Conservation (phyloP, 2,888 invertebrate genomes). For the Dicranocentrus wangi region DNA sequence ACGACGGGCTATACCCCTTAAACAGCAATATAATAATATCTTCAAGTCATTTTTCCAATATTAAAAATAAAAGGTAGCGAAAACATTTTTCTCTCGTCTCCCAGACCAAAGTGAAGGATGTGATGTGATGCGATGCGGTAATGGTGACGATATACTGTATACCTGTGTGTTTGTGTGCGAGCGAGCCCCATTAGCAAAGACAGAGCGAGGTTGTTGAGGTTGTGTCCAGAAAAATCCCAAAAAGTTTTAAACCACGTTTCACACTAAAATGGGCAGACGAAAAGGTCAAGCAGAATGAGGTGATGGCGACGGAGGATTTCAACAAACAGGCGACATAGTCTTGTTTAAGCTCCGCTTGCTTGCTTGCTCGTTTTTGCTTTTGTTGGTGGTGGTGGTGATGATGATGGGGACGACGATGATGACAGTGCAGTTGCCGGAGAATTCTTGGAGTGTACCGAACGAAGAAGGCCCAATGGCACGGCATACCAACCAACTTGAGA, state of each 20-base stretch:
- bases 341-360: conserved; percentile 16
- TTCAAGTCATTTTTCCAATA: not conserved
- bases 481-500: not conserved
- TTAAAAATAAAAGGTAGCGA: conserved; percentile 8
- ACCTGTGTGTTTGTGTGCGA: not conserved
- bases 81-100: not conserved
- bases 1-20: not conserved
- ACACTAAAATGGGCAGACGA: conserved; percentile 61
- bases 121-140: not conserved
- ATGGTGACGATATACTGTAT: not conserved
- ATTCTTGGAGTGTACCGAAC: not conserved
- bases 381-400: conserved; percentile 27
- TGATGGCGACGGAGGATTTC: conserved; percentile 60
- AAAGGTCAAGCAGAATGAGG: conserved; percentile 60
- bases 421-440: conserved; percentile 52
- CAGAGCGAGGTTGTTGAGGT: not conserved
- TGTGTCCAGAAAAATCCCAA: not conserved
- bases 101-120: not conserved
- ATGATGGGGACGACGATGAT: conserved; percentile 35
- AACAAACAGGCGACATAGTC: conserved; percentile 59
- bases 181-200: not conserved
- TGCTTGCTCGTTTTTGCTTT: conserved; percentile 20
- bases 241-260: conserved; percentile 46
- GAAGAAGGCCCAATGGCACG: not conserved
- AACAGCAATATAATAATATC: not conserved